Evolutionary conservation across 2,888 invertebrate genomes (phyloP), one percentile per base, ranked within the genome.

Genomic region (Noctua fimbriata): DNA sequence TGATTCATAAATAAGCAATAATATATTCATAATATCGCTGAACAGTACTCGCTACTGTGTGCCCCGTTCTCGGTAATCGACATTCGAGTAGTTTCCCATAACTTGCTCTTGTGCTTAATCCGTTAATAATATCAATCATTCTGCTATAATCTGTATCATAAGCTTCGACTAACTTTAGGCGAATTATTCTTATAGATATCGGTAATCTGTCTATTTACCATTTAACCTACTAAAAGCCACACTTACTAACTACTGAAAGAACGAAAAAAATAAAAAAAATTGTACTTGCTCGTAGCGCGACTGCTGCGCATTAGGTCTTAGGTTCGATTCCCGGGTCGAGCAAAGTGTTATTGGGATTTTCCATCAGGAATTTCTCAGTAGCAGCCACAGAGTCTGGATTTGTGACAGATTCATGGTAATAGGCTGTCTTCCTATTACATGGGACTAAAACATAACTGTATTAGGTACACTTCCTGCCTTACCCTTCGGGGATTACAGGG

Each of bases 111-210:
- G 65, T 78, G 76, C 55, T 47, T 85, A 87, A 86, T 86, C 72
- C 67, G 69, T 76, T 79, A 85, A 65, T 82, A 81, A 86, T 85
- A 86, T 76, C 82, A 74, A 87, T 80, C 66, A 87, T 76, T 85
- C 76, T n/a, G 73, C 66, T 36, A 66, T 75, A 67, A 82, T 79
- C 78, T 69, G 58, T 67, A 69, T 52, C 66, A 75, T 76, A 81
- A 71, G 70, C 69, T 76, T 60, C 21, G 41, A 55, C 28, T 70
- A 83, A 55, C 55, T 55, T 60, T 55, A 41, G 24, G n/a, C 21
- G 55, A 66, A 69, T 83, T 49, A 70, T 73, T 78, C 32, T 84
- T 58, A 36, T 52, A 58, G 0, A 58, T 78, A 41, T 69, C 36
- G 16, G 1, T 49, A 60, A 55, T 65, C 49, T 36, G 52, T 71